Evolutionary conservation across 2,113 vertebrate species (phyloP).

Genomic region (Neotoma lepida): DNA sequence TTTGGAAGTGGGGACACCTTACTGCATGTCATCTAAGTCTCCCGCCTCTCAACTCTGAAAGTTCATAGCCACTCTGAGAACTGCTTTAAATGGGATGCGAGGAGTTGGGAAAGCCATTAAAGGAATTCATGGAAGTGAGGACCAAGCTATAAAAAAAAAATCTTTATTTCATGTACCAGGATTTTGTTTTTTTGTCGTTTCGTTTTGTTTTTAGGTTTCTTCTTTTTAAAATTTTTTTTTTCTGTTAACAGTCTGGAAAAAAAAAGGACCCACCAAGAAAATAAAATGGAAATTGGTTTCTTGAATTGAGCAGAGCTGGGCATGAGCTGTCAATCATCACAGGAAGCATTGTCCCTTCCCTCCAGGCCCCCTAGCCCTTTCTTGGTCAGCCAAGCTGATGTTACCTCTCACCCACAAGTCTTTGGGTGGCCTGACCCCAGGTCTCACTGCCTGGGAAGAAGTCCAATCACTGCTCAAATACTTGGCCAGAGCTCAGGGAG

Average conservation of each 20-base stretch:
- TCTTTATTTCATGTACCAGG: constrained; percentile 92
- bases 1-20: neutral
- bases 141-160: constrained; percentile 85
- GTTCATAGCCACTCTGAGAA: neutral
- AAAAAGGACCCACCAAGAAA: constrained; percentile 84
- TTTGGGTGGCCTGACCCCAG: constrained; percentile 71
- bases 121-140: constrained; percentile 74
- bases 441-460: neutral
- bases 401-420: constrained; percentile 24
- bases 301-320: constrained; percentile 85
- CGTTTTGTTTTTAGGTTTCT: constrained; percentile 84
- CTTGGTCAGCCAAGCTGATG: constrained; percentile 44
- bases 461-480: neutral
- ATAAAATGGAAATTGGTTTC: constrained; percentile 87
- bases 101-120: constrained; percentile 42
- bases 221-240: constrained; percentile 88
- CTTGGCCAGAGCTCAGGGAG: neutral
- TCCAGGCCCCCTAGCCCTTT: constrained; percentile 3
- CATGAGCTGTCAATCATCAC: constrained; percentile 77
- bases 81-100: neutral
- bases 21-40: neutral
- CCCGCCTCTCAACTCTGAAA: neutral
- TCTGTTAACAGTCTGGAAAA: constrained; percentile 90
- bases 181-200: constrained; percentile 78
- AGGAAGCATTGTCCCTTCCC: constrained; percentile 76